These are phyloP conservation scores for Thomomys bottae DNA, from an alignment of 2,113 vertebrate genomes.

Conservation along the genomic window DNA sequence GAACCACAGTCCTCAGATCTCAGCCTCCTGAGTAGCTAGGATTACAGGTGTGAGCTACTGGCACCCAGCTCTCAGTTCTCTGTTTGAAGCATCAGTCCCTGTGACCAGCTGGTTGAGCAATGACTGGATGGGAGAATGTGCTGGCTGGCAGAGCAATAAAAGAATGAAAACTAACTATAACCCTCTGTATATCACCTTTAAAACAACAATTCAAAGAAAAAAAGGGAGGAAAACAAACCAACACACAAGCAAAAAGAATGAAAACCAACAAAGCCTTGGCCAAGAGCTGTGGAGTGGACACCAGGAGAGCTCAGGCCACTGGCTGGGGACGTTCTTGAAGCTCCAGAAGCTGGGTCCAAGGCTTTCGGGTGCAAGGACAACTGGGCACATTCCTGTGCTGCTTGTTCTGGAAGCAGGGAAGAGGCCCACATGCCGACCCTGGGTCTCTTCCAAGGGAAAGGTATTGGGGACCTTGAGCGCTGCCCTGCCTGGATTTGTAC, in stretches of 20 bases:
- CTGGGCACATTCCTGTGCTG: too few species aligned
- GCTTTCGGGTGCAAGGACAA: not conserved
- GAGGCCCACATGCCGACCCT: not conserved
- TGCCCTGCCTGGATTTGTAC: not conserved
- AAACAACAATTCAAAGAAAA: too few species aligned
- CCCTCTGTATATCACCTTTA: too few species aligned
- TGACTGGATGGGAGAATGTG: not conserved
- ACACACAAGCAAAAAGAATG: too few species aligned
- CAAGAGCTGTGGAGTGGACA: not conserved
- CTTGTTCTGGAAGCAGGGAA: not conserved
- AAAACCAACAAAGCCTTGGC: not conserved
- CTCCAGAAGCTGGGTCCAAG: not conserved
- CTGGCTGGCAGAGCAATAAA: too few species aligned
- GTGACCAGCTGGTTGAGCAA: not conserved
- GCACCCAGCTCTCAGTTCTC: not conserved
- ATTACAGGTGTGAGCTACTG: too few species aligned
- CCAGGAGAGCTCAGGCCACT: rapidly evolving
- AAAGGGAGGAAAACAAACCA: too few species aligned
- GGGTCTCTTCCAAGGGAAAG: not conserved
- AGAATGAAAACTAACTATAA: not conserved
- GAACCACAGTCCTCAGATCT: too few species aligned
- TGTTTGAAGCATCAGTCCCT: too few species aligned
- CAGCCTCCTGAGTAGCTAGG: too few species aligned
- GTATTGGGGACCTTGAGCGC: not conserved
- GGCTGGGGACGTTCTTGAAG: too few species aligned